Evolutionary conservation across 2,113 vertebrate species (phyloP).

Genomic region (Rhea americana): DNA sequence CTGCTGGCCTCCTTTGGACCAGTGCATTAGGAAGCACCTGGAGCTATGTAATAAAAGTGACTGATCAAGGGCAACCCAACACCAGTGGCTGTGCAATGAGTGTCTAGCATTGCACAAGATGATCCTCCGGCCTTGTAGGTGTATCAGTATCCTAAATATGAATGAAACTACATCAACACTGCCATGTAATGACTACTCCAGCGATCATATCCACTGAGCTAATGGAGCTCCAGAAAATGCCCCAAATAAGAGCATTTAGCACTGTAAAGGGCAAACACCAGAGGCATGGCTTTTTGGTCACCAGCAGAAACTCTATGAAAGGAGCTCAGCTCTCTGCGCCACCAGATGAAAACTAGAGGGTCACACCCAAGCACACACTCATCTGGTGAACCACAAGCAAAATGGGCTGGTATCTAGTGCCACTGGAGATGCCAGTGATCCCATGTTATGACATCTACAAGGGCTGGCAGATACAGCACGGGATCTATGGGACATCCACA

Average conservation of each 20-base stretch:
- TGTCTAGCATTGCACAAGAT: background rate
- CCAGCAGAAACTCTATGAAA: no score
- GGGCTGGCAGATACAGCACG: background rate
- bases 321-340: background rate
- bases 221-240: background rate
- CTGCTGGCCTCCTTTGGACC: background rate
- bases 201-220: background rate
- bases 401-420: background rate
- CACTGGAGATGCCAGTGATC: background rate
- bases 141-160: background rate
- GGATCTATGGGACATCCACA: background rate
- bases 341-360: background rate
- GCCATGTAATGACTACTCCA: background rate
- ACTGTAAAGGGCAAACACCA: background rate
- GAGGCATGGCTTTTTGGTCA: no score
- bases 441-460: background rate
- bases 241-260: background rate
- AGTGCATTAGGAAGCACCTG: rapidly evolving
- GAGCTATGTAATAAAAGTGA: background rate
- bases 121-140: background rate
- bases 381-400: background rate
- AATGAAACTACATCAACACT: background rate
- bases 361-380: background rate
- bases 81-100: background rate
- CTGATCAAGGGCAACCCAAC: background rate